Evolutionary conservation across 2,888 invertebrate species (phyloP), one percentile per base, ranked within the genome.

Genomic region (Dorcus hopei): DNA sequence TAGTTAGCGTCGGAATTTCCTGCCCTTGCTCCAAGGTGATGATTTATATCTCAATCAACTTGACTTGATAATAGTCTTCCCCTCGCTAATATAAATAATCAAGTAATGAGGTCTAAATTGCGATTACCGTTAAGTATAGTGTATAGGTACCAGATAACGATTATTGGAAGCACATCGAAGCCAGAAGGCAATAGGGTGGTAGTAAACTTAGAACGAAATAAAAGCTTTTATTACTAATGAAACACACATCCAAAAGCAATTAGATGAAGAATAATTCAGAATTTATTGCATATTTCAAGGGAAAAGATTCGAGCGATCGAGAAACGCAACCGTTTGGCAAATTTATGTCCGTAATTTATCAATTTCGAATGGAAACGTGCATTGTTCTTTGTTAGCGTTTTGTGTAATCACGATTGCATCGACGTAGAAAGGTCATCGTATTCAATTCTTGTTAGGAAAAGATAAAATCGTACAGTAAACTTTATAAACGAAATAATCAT

Each of bases 11-110:
- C 57, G 71, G 72, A 72, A 72, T 72, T 69, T 19, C 19, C 66
- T 50, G 65, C 59, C 65, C 67, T 68, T 65, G 67, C 65, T 58
- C 38, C 51, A 60, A 70, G 70, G 69, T 70, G 71, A 72, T 75
- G 75, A 75, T 75, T 74, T 74, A 74, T 74, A 67, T 72, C 75
- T 74, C 72, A 72, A 75, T 75, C 73, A 72, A 70, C 70, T 58
- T 62, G 58, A 61, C 68, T 61, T 65, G 63, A 69, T 69, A 69
- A 68, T 70, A 71, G 70, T 70, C 69, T 69, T 65, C 63, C 50
- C 56, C 56, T 51, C 51, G 50, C 50, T 49, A n/a, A 11, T 54
- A 47, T 51, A 50, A 50, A 50, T 51, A 50, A 50, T 51, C 51
- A 50, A 56, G 43, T 56, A 45, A 56, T 51, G 51, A 56, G 56